phyloP scores from a whole-genome alignment of 2,888 invertebrate species.

The Limnephilus auricula region DNA sequence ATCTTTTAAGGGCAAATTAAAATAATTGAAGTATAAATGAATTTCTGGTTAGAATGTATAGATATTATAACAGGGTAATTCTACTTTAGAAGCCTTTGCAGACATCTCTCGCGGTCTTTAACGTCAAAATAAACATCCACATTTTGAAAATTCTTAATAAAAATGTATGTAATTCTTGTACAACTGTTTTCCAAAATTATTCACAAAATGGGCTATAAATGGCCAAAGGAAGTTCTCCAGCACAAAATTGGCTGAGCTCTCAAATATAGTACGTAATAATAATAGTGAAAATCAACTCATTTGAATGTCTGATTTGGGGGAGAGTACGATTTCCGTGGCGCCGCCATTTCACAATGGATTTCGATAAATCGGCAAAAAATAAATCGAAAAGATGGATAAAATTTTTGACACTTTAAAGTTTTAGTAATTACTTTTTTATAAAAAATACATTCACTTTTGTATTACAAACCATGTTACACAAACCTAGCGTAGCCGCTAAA shows the following conservation, averaged over 20 bases:
- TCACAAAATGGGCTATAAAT: neutral
- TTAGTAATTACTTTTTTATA: no score
- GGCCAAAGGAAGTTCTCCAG: neutral
- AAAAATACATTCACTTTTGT: no score
- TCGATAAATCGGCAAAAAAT: no score
- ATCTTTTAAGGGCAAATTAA: slow-evolving; percentile 13
- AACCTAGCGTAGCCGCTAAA: no score
- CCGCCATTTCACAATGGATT: no score
- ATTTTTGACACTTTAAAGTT: no score
- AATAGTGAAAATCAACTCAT: neutral
- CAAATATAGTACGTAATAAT: neutral
- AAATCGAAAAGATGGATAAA: no score
- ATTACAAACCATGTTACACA: no score
- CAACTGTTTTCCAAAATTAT: neutral
- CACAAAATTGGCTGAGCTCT: neutral
- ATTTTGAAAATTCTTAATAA: neutral
- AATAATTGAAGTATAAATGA: slow-evolving; percentile 13
- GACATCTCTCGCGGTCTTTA: neutral
- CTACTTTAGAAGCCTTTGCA: neutral
- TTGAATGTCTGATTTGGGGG: neutral
- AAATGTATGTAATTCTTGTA: neutral
- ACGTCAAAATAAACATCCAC: neutral
- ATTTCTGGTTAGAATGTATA: neutral
- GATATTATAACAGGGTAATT: slow-evolving; percentile 38
- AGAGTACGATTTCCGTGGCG: no score